Evolutionary conservation across 2,797 vertebrate species (phyloP), one percentile per base, ranked within the genome.

Genomic region (Rhinophrynus dorsalis): DNA sequence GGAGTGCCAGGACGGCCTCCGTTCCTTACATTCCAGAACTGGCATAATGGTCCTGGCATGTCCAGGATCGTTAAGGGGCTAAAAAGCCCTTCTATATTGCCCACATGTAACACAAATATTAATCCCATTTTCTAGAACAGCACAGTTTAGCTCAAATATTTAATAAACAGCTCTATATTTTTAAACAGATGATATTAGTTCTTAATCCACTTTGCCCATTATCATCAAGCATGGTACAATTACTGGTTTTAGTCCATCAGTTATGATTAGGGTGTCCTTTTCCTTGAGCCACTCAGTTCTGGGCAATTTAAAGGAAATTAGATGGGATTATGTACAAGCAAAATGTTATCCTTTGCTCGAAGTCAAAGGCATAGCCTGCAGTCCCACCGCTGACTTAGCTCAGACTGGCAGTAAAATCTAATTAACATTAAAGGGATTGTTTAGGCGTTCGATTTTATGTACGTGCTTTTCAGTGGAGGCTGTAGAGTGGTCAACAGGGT

Each of bases 281-380:
- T 30, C 11, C 29, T 26, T 20, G 26, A 33, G 20, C 40, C 23
- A 45, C 40, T 54, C 29, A 32, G 18, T 55, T 40, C 23, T 21
- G 40, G 17, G 29, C 35, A 33, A 29, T 81, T 79, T 80, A 79
- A 74, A 74, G 69, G 69, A 83, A 80, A 86, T 87, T 86, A 83
- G 52, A 68, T 81, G 62, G 78, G 62, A 80, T 70, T 80, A 59
- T 78, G 54, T 29, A 42, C 67, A 78, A 85, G 73, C 75, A 81
- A 81, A 83, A 81, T 67, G 75, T 84, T 84, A 78, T 67, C 67
- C 80, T 62, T 68, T 82, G 77, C 59, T 78, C 82, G 83, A 83
- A 87, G 81, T 83, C 76, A 83, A 65, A 78, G 75, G 78, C 62
- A 67, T 48, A 74, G 76, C 65, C 71, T 79, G 48, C 37, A 79